Conservation (phyloP, 2,797 vertebrate genomes). For the Phataginus tricuspis region DNA sequence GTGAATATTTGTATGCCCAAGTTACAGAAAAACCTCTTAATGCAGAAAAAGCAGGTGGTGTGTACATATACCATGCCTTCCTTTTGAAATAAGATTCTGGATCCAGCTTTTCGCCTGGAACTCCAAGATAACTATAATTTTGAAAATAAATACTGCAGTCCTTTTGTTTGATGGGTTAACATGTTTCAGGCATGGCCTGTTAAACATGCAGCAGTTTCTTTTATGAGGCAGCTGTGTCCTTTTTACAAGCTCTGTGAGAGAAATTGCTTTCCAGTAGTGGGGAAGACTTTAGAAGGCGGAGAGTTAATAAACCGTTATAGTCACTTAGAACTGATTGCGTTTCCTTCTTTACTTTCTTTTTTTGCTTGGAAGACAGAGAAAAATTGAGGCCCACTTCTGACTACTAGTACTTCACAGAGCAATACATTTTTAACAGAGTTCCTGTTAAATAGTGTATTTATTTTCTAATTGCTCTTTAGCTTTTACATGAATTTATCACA, state of each 20-base stretch:
- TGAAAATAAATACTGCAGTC: background rate
- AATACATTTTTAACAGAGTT: background rate
- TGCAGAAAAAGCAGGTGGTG: background rate
- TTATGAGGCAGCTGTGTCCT: background rate
- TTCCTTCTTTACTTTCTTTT: background rate
- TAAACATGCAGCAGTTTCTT: background rate
- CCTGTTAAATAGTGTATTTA: background rate
- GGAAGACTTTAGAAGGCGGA: background rate
- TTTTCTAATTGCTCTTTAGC: background rate
- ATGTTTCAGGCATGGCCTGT: background rate
- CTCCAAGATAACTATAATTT: background rate
- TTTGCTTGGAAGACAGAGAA: background rate
- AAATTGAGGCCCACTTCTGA: background rate
- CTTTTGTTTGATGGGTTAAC: background rate
- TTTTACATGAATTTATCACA: background rate
- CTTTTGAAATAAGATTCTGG: background rate
- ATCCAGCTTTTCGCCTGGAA: background rate
- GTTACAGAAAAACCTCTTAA: background rate
- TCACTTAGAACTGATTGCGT: background rate
- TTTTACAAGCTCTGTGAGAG: background rate
- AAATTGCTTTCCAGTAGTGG: background rate
- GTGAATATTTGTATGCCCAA: background rate
- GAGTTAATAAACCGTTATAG: background rate
- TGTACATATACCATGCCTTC: background rate
- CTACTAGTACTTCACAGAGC: background rate